Evolutionary conservation across 2,113 vertebrate genomes (phyloP), one percentile per base, ranked within the genome.

Genomic region (Poeciliopsis turrubarensis): DNA sequence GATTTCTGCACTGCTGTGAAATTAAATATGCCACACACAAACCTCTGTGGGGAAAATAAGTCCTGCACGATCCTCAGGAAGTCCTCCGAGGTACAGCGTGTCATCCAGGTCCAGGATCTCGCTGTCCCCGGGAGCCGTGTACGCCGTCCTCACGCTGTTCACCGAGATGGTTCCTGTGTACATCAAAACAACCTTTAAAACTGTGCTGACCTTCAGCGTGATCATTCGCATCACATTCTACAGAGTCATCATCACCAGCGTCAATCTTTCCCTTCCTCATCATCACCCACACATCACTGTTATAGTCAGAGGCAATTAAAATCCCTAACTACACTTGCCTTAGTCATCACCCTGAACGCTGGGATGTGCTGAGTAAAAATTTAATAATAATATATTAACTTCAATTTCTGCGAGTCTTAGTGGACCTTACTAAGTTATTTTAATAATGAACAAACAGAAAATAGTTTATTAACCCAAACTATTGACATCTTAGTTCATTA

Each of bases 21-120:
- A 51, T 30, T 10, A 67, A 39, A 27, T 11, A 62, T 9, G 34
- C 8, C 8, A 8, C 2, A 6, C 7, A 73, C 82, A 60, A 44
- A 93, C 98, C 90, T 99, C 98, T 0, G 98, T 99, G 72, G 98
- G 98, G 86, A 99, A 99, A 77, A 99, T 92, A 6, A 99, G 95
- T 64, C 98, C 98, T 0, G 95, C 97, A 11, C 98, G 97, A 61
- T 99, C 97, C 89, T 99, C 98, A 10, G 98, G 98, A 81, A 99
- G 93, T 12, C 98, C 98, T 63, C 98, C 98, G 9, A 99, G 95
- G 86, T 99, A 99, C 71, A 99, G 81, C 62, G 96, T 97, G 78
- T 99, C 98, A 64, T 99, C 98, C 73, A 99, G 93, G 86, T 99
- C 98, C 85, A 99, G 94, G 80, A 99, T 98, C 93, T 99, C 98